Evolutionary conservation across 2,113 vertebrate genomes (phyloP).

Genomic region (Melanerpes formicivorus): DNA sequence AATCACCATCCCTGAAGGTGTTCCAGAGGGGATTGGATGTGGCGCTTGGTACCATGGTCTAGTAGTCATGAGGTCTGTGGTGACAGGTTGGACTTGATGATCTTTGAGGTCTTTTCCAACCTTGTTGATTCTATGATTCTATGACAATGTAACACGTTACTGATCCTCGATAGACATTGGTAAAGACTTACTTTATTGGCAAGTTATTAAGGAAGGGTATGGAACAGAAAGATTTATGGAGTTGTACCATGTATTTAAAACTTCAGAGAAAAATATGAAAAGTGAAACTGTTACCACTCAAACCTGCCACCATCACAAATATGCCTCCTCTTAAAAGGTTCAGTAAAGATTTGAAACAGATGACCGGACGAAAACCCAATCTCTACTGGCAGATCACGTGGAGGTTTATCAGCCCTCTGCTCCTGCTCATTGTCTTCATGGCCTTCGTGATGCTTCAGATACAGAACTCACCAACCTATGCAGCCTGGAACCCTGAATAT

Average conservation of each 20-base stretch:
- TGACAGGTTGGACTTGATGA: too few relatives aligned
- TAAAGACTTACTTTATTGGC: neutral
- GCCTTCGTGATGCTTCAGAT: conserved; percentile 79
- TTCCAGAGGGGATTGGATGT: too few relatives aligned
- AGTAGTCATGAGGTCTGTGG: too few relatives aligned
- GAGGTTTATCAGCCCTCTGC: conserved; percentile 83
- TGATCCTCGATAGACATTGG: neutral
- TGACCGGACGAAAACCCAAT: conserved; percentile 83
- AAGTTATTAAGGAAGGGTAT: neutral
- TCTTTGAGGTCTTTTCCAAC: too few relatives aligned
- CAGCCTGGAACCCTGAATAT: conserved; percentile 85
- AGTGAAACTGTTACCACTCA: neutral
- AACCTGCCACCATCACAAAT: neutral
- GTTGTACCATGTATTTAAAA: neutral
- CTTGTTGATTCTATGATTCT: too few relatives aligned
- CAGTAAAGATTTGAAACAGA: conserved; percentile 83
- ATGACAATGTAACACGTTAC: neutral
- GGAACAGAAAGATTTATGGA: neutral
- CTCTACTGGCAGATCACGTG: conserved; percentile 87
- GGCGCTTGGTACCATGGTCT: too few relatives aligned
- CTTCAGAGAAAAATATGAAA: neutral
- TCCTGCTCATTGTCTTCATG: conserved; percentile 81
- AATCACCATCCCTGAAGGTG: too few relatives aligned
- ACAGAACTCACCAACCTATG: conserved; percentile 71
- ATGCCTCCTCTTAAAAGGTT: conserved; percentile 78